Base-by-base conservation (phyloP, 2,797 vertebrate genomes). In the Myiothlypis coronata region DNA sequence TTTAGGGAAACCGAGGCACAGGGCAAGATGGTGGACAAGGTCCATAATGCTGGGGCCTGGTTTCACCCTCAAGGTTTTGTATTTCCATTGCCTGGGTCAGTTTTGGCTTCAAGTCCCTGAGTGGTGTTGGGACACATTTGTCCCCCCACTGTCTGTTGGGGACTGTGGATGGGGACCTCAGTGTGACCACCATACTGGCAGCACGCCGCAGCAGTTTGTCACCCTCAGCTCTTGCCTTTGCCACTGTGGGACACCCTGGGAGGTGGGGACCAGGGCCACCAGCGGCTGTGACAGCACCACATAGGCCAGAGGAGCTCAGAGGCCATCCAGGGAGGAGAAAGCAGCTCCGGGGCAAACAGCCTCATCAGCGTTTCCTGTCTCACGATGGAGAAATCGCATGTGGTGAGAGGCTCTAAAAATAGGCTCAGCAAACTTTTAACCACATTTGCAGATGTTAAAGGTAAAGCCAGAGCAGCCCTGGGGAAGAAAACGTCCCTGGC, bases 391-490 rank as follows among this genome's bases (percentile, higher is more conserved):
- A 92, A 94, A 85, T 93, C 37, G 94, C 95, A 75, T 94, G 94
- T 89, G 94, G 93, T 13, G 86, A 96, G 90, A 94, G 68, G 74
- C 79, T 89, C 97, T 97, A 97, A 97, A 97, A 97, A 97, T 97
- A 97, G 97, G 81, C 90, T 79, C 67, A 0, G 87, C 94, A 95
- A 97, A 97, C 93, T 97, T 95, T 85, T 93, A 94, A 95, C 97
- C 91, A 59, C 90, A 89, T 95, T 90, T 84, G 90, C 96, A 96
- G 97, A 94, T 95, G 96, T 79, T 63, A 94, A 94, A 96, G 95
- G 93, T 96, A 94, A 96, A 96, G 78, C 92, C 95, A 44, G 95
- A 85, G 83, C 92, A 72, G 70, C 77, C 82, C 59, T 4, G 1
- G 71, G 72, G 75, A 87, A 85, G 78, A 60, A 93, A 89, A 63